Percentiles rank a stretch among this genome's conserved stretches.
Conservation (phyloP, 1,140 invertebrate species). For the Cylas formicarius region DNA sequence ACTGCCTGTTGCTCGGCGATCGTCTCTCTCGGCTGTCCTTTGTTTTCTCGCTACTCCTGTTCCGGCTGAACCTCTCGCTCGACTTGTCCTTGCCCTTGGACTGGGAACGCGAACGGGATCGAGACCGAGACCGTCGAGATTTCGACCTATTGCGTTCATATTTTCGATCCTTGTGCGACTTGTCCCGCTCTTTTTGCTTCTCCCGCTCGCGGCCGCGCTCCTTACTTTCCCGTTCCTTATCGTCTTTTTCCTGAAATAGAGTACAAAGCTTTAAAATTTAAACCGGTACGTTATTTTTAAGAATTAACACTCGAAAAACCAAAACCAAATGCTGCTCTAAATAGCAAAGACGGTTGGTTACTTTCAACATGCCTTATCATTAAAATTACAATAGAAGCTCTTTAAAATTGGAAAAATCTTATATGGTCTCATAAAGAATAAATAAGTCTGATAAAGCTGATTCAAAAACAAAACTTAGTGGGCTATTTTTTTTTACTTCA, state of each 20-base stretch:
- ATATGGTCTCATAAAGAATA: too few relatives aligned
- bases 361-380: too few relatives aligned
- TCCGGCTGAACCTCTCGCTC: slow-evolving; percentile 19
- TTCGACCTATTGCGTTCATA: slow-evolving; percentile 35
- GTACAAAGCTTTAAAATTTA: neutral
- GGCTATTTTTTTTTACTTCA: too few relatives aligned
- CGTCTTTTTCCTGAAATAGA: slow-evolving; percentile 58
- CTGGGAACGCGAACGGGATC: slow-evolving; percentile 14
- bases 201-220: slow-evolving; percentile 30
- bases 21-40: slow-evolving; percentile 22
- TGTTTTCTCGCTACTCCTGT: slow-evolving; percentile 17
- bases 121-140: slow-evolving; percentile 17
- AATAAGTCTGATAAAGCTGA: too few relatives aligned
- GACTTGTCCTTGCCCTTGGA: too few relatives aligned
- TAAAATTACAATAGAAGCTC: too few relatives aligned
- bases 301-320: too few relatives aligned
- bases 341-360: too few relatives aligned
- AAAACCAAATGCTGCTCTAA: too few relatives aligned
- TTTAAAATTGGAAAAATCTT: too few relatives aligned
- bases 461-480: too few relatives aligned
- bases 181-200: slow-evolving; percentile 32
- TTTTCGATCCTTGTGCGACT: slow-evolving; percentile 36
- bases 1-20: too few relatives aligned
- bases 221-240: slow-evolving; percentile 46
- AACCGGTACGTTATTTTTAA: slow-evolving; percentile 7